Conservation (phyloP, 2,113 vertebrate genomes). For the Noctilio leporinus region DNA sequence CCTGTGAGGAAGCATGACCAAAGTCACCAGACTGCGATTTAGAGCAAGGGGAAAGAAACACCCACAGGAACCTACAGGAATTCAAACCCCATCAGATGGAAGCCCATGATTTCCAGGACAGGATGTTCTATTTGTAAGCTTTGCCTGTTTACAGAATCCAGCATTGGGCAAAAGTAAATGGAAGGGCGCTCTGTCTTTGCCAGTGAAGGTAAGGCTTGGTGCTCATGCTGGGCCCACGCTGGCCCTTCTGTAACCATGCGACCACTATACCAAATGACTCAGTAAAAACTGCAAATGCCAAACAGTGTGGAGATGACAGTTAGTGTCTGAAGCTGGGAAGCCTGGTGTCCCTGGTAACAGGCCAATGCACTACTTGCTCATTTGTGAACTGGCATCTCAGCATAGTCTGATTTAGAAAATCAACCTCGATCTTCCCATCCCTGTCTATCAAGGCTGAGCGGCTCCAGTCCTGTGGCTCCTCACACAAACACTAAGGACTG, state of each 20-base stretch:
- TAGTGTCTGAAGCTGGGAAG: background rate
- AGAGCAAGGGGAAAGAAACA: background rate
- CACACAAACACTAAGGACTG: background rate
- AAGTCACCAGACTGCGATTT: background rate
- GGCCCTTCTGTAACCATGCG: background rate
- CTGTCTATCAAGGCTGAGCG: accelerated
- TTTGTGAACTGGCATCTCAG: background rate
- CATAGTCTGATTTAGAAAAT: background rate
- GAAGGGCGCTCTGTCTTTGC: background rate
- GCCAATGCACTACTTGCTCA: background rate
- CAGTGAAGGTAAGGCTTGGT: background rate
- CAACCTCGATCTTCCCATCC: accelerated
- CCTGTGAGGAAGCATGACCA: background rate
- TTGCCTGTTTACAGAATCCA: background rate
- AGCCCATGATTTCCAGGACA: background rate
- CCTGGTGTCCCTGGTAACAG: background rate
- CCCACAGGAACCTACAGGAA: background rate
- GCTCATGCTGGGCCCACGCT: background rate
- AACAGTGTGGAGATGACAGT: background rate
- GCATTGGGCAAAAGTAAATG: background rate
- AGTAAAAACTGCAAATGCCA: background rate
- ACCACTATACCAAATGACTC: background rate
- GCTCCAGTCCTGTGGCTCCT: background rate
- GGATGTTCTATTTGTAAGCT: background rate
- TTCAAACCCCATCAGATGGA: background rate